These are phyloP conservation scores for Helostoma temminkii DNA, from an alignment of 2,797 vertebrate species.

Conservation along the genomic window DNA sequence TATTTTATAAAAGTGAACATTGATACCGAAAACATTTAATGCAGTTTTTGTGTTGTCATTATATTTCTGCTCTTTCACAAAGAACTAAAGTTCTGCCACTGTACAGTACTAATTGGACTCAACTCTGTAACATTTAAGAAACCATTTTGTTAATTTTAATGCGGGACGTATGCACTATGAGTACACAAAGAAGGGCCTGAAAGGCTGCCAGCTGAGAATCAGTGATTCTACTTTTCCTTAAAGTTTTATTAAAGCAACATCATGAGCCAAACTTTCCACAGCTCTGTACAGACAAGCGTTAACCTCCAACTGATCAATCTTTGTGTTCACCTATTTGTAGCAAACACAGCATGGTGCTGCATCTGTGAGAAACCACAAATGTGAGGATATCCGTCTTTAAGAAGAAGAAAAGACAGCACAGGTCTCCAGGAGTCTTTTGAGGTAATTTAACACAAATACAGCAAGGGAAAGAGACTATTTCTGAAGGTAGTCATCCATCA, in stretches of 20 bases:
- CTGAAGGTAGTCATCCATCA: slow-evolving; percentile 76
- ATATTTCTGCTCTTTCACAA: slow-evolving; percentile 1
- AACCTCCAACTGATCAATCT: slow-evolving; percentile 23
- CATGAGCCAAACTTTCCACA: slow-evolving; percentile 43
- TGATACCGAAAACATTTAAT: slow-evolving; percentile 5
- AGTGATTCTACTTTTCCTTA: slow-evolving; percentile 12
- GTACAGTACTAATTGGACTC: slow-evolving; percentile 26
- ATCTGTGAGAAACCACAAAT: slow-evolving; percentile 22
- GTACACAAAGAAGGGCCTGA: slow-evolving; percentile 17
- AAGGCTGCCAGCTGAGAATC: slow-evolving; percentile 8
- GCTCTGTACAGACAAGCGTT: slow-evolving; percentile 10
- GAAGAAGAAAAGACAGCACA: slow-evolving; percentile 17
- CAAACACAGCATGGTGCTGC: slow-evolving; percentile 16
- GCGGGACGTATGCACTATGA: slow-evolving; percentile 5
- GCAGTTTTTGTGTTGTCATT: neutral
- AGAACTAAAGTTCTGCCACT: neutral
- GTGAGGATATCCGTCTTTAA: slow-evolving; percentile 42
- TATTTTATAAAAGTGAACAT: slow-evolving; percentile 4
- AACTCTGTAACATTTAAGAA: slow-evolving; percentile 24
- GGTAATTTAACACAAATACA: slow-evolving; percentile 70
- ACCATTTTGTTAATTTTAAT: slow-evolving; percentile 29
- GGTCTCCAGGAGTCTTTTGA: slow-evolving; percentile 65
- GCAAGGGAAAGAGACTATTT: slow-evolving; percentile 67
- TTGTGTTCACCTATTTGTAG: slow-evolving; percentile 25
- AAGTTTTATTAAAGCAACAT: slow-evolving; percentile 33